Base-by-base conservation (phyloP, 2,888 invertebrate species). In the Busseola fusca region DNA sequence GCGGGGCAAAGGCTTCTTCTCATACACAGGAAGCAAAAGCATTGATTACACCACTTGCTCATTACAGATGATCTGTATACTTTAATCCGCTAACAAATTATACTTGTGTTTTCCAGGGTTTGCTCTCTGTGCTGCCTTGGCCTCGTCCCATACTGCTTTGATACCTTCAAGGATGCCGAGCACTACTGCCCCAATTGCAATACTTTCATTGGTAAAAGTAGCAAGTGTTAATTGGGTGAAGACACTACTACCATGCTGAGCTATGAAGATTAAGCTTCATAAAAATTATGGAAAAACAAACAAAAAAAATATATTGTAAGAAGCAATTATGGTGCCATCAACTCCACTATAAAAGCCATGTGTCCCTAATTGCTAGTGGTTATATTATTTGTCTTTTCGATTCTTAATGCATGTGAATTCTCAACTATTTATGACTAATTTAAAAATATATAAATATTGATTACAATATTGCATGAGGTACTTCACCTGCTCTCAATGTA, bases 161-260 rank as follows among this genome's bases (percentile, higher is more conserved):
- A 95, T 80, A 92, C 95, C 77, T 95, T 95, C 87, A 95, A 95
- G 84, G 95, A 95, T 90, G 95, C 95, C 18, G 95, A 95, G 80
- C 95, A 95, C 84, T 95, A 95, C 79, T 95, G 95, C 76, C 95
- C 95, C 62, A 94, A 95, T 84, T 95, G 95, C 90, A 95, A 94
- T 87, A 91, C 93, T 76, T 95, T 94, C 80, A 92, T 95, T 85
- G 95, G 95, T 50, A 95, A 95, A 91, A 92, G 91, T 83, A 93
- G 90, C 86, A 95, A 94, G 85, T 95, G 95, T 84, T 95, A 69
- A 66, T 70, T 66, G 64, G 67, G 59, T 64, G 16, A 60, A 34
- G 12, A 48, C 59, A 58, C 60, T 62, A 42, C 40, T n/a, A 45
- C 52, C 21, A 50, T 56, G 54, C 62, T 62, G 64, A 60, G 27